Evolutionary conservation across 2,797 vertebrate species (phyloP).

Genomic region (Rhinoraja longicauda): DNA sequence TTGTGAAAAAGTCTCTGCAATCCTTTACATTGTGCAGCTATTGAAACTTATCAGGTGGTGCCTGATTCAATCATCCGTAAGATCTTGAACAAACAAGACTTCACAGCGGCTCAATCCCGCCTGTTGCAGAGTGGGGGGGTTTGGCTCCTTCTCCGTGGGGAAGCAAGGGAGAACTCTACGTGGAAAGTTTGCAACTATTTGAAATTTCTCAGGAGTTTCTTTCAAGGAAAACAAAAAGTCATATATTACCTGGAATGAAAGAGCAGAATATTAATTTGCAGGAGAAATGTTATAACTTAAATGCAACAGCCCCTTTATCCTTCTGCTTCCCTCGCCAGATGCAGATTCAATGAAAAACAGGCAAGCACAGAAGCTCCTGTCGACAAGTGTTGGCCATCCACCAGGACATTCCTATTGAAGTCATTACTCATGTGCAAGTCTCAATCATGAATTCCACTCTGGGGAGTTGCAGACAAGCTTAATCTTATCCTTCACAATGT

Average conservation of each 20-base stretch:
- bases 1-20: slow-evolving; percentile 70
- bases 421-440: neutral
- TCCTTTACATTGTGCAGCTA: slow-evolving; percentile 78
- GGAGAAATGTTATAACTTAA: neutral
- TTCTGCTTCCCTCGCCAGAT: neutral
- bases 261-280: neutral
- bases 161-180: slow-evolving; percentile 91
- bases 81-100: slow-evolving; percentile 98
- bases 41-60: slow-evolving; percentile 47
- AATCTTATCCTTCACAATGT: neutral
- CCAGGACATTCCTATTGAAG: neutral
- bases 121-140: slow-evolving; percentile 90
- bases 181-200: slow-evolving; percentile 95
- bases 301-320: neutral
- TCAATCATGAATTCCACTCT: neutral
- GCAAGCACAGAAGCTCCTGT: neutral
- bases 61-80: slow-evolving; percentile 90
- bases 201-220: slow-evolving; percentile 97
- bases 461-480: no score
- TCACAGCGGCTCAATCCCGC: slow-evolving; percentile 95
- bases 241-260: slow-evolving; percentile 77
- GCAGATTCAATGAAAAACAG: neutral
- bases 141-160: slow-evolving; percentile 85
- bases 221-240: slow-evolving; percentile 98
- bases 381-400: no score